These are phyloP conservation scores for Drosophila lini DNA, from an alignment of 1,140 invertebrate species.

Conservation along the genomic window DNA sequence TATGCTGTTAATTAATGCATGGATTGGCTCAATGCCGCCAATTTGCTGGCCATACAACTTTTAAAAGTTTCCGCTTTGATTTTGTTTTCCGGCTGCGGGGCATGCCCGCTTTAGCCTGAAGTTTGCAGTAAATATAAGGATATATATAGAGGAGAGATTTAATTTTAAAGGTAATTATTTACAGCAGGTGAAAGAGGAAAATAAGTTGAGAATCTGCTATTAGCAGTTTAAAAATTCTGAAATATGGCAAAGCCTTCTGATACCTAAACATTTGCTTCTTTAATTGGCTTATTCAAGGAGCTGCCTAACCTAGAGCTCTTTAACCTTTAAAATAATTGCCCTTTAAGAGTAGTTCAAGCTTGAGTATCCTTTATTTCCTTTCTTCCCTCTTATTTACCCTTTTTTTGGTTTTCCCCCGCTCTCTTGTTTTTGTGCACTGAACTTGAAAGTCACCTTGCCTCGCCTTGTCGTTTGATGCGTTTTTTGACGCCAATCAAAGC, in stretches of 20 bases:
- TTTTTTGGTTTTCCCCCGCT: background rate
- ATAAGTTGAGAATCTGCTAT: background rate
- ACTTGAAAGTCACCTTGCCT: slow-evolving; percentile 74
- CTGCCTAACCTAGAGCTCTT: background rate
- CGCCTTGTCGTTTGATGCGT: slow-evolving; percentile 60
- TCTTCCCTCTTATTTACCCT: background rate
- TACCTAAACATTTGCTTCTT: background rate
- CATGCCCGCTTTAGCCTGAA: background rate
- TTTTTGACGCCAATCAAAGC: slow-evolving; percentile 78
- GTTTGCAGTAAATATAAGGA: background rate
- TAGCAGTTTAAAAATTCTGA: too few relatives aligned
- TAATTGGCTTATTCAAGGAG: background rate
- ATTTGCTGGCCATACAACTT: slow-evolving; percentile 11
- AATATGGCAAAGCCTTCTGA: background rate
- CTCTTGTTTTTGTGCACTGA: slow-evolving; percentile 36
- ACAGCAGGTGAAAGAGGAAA: background rate
- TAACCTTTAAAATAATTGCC: slow-evolving; percentile 1
- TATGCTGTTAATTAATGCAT: slow-evolving; percentile 44
- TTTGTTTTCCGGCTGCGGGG: slow-evolving; percentile 4
- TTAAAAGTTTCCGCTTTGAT: slow-evolving; percentile 16
- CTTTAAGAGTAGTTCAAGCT: slow-evolving; percentile 1
- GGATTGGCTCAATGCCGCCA: slow-evolving; percentile 19
- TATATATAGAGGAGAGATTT: background rate
- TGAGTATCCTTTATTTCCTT: background rate
- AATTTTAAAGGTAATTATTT: background rate